Evolutionary conservation across 2,888 invertebrate species (phyloP), one percentile per base, ranked within the genome.

Genomic region (Tuberolachnus salignus): DNA sequence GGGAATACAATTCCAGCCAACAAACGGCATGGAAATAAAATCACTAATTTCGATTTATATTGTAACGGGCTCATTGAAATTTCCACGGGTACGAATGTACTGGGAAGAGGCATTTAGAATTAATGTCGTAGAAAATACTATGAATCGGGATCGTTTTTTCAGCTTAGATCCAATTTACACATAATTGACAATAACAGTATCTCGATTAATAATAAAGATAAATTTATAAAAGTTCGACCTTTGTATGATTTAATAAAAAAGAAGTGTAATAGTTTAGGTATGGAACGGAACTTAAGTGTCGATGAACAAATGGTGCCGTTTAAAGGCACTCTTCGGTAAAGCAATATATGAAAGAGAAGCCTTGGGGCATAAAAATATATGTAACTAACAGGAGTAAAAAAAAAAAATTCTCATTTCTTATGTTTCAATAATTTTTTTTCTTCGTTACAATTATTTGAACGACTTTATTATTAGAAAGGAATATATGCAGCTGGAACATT

Each of bases 171-270:
- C 21, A 55, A 55, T 55, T 55, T 55, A 21, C 55, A 55, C 21
- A 21, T 55, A 21, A 55, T 55, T 21, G 55, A 55, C 21, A 55
- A 55, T 55, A 21, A n/a, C n/a, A n/a, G n/a, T n/a, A n/a, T n/a
- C n/a, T n/a, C n/a, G n/a, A n/a, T n/a, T n/a, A n/a, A n/a, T 19
- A 55, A 19, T 55, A 55, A 55, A 19, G 55, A 19, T 55, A 55
- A 55, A 55, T 55, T 55, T 55, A n/a, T 55, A 55, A 55, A 55
- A 55, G 55, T 55, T 55, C n/a, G 55, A 55, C 55, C 55, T 55
- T 21, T 55, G 19, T 55, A 55, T 55, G 55, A 21, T 55, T n/a
- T 55, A 19, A 19, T 55, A 55, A n/a, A 19, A 55, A 55, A 55
- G 11, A 55, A 55, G 11, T 55, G 55, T 55, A 55, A 55, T 55